Conservation (phyloP, 2,888 invertebrate species). For the Orgyia antiqua region DNA sequence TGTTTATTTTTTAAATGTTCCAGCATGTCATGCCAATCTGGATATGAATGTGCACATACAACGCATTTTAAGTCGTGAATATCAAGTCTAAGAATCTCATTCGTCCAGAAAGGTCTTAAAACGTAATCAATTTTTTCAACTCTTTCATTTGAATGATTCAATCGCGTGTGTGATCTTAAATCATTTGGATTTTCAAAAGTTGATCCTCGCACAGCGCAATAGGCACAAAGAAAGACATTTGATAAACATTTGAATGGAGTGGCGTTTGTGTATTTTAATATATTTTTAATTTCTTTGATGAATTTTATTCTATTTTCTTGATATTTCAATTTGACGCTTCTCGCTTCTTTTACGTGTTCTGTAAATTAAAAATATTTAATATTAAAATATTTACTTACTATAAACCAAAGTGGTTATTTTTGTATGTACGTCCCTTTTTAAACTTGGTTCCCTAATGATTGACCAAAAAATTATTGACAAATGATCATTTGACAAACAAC, state of each 20-base stretch:
- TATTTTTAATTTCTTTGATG: conserved; percentile 37
- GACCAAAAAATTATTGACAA: no score
- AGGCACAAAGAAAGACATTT: conserved; percentile 39
- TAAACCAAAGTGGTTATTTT: no score
- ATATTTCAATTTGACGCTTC: no score
- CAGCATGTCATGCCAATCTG: conserved; percentile 47
- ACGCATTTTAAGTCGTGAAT: conserved; percentile 40
- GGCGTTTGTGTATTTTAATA: conserved; percentile 46
- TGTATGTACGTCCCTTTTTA: no score
- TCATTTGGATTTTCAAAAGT: conserved; percentile 39
- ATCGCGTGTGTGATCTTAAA: conserved; percentile 37
- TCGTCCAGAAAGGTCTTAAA: conserved; percentile 41
- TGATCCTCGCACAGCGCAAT: no score
- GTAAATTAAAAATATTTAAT: conserved; percentile 2
- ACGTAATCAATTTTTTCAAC: conserved; percentile 31
- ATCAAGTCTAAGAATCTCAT: conserved; percentile 52
- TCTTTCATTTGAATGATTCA: conserved; percentile 29
- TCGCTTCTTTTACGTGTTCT: conserved; percentile 4
- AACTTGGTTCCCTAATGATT: no score
- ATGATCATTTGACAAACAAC: no score
- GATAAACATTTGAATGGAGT: conserved; percentile 45
- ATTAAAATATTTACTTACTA: neutral
- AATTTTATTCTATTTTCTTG: conserved; percentile 25
- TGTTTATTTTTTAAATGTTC: conserved; percentile 41
- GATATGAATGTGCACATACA: conserved; percentile 27